A percentile compares a stretch with the other conserved stretches of the same genome.
Conservation (phyloP, 2,888 invertebrate species). For the Leptinotarsa tumamoca region DNA sequence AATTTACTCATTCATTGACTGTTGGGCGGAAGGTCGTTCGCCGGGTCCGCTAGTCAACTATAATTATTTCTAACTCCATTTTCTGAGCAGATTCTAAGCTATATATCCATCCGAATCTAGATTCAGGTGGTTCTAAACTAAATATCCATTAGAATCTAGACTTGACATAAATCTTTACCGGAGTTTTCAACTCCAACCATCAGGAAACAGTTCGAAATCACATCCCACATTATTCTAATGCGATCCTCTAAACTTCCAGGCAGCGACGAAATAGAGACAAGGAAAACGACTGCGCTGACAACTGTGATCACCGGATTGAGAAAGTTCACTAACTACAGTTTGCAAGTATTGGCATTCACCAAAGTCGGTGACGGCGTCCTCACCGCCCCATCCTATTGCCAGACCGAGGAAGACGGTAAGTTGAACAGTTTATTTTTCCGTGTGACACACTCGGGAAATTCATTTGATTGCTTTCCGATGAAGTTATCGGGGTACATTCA, state of each 20-base stretch:
- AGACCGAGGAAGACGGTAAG: constrained; percentile 83
- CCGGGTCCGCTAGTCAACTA: too few species aligned
- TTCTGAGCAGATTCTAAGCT: neutral
- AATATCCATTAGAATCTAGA: neutral
- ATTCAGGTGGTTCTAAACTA: neutral
- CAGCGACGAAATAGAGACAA: constrained; percentile 71
- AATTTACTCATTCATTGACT: too few species aligned
- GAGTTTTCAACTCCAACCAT: neutral
- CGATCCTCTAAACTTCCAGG: constrained; percentile 57
- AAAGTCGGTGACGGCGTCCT: constrained; percentile 82
- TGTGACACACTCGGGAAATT: neutral
- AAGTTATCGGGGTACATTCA: constrained; percentile 1
- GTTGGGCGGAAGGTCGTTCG: too few species aligned
- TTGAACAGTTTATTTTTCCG: constrained; percentile 15
- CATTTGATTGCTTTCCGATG: constrained; percentile 16
- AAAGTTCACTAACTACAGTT: constrained; percentile 84
- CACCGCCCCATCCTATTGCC: constrained; percentile 77
- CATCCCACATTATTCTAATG: constrained; percentile 21
- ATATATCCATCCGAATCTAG: neutral
- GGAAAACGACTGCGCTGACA: constrained; percentile 78
- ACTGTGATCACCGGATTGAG: constrained; percentile 78
- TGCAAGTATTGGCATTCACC: constrained; percentile 83
- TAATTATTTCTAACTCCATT: too few species aligned
- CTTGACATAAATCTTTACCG: neutral
- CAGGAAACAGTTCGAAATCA: constrained; percentile 4